Conservation (phyloP, 2,888 invertebrate genomes). For the Lasioglossum vierecki region DNA sequence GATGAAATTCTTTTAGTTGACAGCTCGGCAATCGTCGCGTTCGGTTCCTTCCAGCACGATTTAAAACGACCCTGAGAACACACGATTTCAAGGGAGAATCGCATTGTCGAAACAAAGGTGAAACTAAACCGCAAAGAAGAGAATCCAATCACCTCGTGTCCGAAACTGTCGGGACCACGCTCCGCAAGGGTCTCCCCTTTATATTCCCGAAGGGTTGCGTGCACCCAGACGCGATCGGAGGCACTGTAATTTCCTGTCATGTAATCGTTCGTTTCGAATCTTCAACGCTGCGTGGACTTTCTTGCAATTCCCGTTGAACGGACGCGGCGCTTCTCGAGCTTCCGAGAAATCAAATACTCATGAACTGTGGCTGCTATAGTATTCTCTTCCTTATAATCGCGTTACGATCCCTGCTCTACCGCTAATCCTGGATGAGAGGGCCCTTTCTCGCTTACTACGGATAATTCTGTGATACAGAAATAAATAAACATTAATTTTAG, state of each 20-base stretch:
- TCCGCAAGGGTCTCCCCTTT: slow-evolving; percentile 68
- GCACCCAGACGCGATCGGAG: slow-evolving; percentile 66
- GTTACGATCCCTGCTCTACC: not conserved
- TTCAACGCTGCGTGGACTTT: slow-evolving; percentile 57
- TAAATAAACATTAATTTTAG: not conserved
- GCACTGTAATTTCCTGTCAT: slow-evolving; percentile 74
- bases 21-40: not conserved
- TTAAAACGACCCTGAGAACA: slow-evolving; percentile 44
- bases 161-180: slow-evolving; percentile 73
- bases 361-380: not conserved
- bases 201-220: slow-evolving; percentile 70
- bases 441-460: not conserved
- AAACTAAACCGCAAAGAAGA: slow-evolving; percentile 69
- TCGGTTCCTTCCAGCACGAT: slow-evolving; percentile 18
- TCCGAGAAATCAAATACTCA: slow-evolving; percentile 38
- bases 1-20: not conserved
- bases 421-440: not conserved
- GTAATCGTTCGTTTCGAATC: slow-evolving; percentile 69
- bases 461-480: not conserved
- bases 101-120: slow-evolving; percentile 50
- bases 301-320: slow-evolving; percentile 46
- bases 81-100: slow-evolving; percentile 36
- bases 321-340: slow-evolving; percentile 41
- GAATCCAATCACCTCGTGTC: slow-evolving; percentile 72
- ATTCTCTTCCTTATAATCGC: slow-evolving; percentile 6